phyloP scores from a whole-genome alignment of 1,140 invertebrate genomes.

The Drosophila punjabiensis region DNA sequence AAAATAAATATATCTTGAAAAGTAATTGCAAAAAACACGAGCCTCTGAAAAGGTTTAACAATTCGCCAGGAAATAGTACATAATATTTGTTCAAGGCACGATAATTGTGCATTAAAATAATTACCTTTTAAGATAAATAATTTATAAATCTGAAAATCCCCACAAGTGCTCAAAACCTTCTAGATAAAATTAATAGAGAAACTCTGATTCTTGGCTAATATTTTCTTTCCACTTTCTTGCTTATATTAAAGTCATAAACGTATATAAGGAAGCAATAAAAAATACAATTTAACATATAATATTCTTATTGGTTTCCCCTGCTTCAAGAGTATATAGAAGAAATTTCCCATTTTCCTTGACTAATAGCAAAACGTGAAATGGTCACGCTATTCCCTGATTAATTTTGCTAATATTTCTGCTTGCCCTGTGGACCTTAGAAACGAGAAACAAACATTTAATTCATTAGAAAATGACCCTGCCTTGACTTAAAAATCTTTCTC shows the following conservation, averaged over 20 bases:
- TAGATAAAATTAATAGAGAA: background rate
- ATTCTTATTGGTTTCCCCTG: background rate
- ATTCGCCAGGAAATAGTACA: constrained; percentile 9
- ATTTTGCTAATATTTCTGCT: constrained; percentile 10
- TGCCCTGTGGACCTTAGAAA: background rate
- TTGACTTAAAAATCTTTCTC: background rate
- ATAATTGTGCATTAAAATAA: background rate
- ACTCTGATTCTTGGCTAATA: background rate
- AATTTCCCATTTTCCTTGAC: background rate
- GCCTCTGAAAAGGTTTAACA: constrained; percentile 4
- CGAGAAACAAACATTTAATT: constrained; percentile 1
- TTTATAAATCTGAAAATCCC: background rate
- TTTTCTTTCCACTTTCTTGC: too few relatives aligned
- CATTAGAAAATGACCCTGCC: constrained; percentile 3
- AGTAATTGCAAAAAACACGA: constrained; percentile 7
- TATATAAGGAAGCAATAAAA: background rate
- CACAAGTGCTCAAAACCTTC: background rate
- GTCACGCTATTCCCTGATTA: constrained; percentile 39
- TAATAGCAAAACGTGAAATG: background rate
- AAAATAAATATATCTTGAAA: background rate
- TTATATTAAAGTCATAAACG: background rate
- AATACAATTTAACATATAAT: background rate
- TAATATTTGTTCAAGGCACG: background rate
- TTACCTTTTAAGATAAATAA: background rate
- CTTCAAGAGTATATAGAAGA: background rate